These are phyloP conservation scores for Volucella zonaria DNA, from an alignment of 2,888 invertebrate genomes.

Conservation along the genomic window DNA sequence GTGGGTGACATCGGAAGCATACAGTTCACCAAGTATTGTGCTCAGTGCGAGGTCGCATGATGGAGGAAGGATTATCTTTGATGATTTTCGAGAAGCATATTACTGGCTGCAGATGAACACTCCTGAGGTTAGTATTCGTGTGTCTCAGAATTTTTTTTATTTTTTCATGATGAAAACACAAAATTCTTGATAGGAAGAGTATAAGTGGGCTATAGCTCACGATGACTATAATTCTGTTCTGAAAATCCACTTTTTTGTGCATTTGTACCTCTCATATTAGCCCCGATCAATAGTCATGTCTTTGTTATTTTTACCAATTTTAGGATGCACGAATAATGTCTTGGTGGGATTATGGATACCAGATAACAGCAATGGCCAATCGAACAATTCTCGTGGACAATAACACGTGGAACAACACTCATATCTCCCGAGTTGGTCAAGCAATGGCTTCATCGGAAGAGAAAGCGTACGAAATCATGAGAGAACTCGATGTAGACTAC, in stretches of 20 bases:
- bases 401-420: constrained; percentile 99
- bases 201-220: constrained; percentile 76
- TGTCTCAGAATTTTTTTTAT: neutral
- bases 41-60: constrained; percentile 92
- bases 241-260: constrained; percentile 3
- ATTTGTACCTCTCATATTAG: too few species aligned
- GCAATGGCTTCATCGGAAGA: constrained; percentile 99
- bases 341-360: constrained; percentile 99
- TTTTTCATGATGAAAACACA: constrained; percentile 79
- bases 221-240: constrained; percentile 66
- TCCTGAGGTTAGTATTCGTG: constrained; percentile 85
- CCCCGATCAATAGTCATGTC: neutral
- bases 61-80: constrained; percentile 97
- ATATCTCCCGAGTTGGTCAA: constrained; percentile 98
- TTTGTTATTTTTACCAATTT: constrained; percentile 27
- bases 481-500: constrained; percentile 97
- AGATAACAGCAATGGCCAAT: constrained; percentile 99
- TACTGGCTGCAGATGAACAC: constrained; percentile 99
- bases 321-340: constrained; percentile 98
- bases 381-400: constrained; percentile 98
- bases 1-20: constrained; percentile 99
- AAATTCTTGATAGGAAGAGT: constrained; percentile 82
- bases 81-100: constrained; percentile 99
- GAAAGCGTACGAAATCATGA: constrained; percentile 98
- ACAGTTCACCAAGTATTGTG: constrained; percentile 98